A percentile compares a stretch with the other conserved stretches of the same genome.
Evolutionary conservation across 2,888 invertebrate genomes (phyloP).

Genomic region (Dicranocentrus wangi): DNA sequence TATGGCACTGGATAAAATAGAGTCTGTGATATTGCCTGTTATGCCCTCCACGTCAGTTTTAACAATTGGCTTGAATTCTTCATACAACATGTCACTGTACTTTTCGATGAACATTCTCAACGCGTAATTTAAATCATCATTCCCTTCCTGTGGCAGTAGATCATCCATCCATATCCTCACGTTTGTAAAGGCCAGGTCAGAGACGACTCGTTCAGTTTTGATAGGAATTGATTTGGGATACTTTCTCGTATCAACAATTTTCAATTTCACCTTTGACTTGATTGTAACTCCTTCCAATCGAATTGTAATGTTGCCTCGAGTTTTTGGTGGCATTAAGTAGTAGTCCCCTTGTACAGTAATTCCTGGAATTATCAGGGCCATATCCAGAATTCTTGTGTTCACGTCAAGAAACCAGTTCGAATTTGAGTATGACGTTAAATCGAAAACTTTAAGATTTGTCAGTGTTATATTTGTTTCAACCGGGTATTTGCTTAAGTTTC

Average conservation of each 20-base stretch:
- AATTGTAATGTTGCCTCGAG: conserved; percentile 58
- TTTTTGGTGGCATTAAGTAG: conserved; percentile 49
- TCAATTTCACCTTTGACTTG: conserved; percentile 61
- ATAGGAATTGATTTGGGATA: conserved; percentile 57
- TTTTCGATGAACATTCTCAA: conserved; percentile 63
- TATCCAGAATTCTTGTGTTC: conserved; percentile 64
- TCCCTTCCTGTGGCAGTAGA: conserved; percentile 55
- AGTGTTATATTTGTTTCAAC: conserved; percentile 50
- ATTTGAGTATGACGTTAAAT: conserved; percentile 58
- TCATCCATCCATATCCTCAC: conserved; percentile 61
- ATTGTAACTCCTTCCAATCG: conserved; percentile 58
- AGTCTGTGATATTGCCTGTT: conserved; percentile 59
- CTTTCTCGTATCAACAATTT: conserved; percentile 62
- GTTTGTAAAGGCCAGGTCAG: conserved; percentile 52
- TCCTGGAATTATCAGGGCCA: conserved; percentile 56
- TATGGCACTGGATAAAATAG: conserved; percentile 59
- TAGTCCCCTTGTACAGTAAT: conserved; percentile 61
- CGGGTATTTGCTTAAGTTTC: conserved; percentile 50
- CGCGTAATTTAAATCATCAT: conserved; percentile 59
- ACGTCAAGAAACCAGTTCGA: conserved; percentile 65
- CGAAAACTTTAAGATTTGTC: conserved; percentile 51
- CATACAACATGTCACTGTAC: conserved; percentile 59
- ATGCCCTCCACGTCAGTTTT: conserved; percentile 54
- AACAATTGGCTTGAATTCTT: conserved; percentile 61
- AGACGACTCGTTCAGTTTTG: conserved; percentile 58